Evolutionary conservation across 2,113 vertebrate species (phyloP).

Genomic region (Notiomystis cincta): DNA sequence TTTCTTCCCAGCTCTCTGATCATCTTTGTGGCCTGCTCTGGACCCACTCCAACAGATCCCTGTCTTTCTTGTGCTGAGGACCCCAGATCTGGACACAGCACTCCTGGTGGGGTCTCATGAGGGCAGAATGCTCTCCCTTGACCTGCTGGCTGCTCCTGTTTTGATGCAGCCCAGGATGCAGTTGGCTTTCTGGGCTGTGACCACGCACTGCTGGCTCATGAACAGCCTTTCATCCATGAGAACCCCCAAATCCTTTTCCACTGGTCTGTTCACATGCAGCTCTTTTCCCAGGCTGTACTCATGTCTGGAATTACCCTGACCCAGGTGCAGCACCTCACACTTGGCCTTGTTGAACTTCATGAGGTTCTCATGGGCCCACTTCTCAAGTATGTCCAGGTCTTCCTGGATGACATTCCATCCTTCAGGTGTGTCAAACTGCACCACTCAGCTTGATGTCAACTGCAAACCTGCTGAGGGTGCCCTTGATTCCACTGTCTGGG

Average conservation of each 20-base stretch:
- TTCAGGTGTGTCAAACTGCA: not conserved
- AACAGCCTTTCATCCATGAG: not conserved
- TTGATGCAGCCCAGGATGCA: not conserved
- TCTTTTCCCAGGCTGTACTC: not conserved
- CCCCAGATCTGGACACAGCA: not conserved
- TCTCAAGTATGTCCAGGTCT: not conserved
- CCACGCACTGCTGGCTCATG: accelerated
- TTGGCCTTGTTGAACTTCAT: not conserved
- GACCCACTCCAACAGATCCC: accelerated
- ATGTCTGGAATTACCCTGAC: not conserved
- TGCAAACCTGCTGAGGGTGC: not conserved
- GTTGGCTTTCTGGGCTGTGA: not conserved
- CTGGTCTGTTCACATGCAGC: not conserved
- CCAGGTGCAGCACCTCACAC: not conserved
- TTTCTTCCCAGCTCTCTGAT: not conserved
- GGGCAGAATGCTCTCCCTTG: not conserved
- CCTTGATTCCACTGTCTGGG: not conserved
- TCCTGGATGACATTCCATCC: not conserved
- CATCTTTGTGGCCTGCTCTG: not conserved
- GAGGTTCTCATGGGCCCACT: not conserved
- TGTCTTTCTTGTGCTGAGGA: not conserved
- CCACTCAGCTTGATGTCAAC: not conserved
- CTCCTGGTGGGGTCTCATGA: not conserved
- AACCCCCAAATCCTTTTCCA: not conserved
- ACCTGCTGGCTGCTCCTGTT: not conserved